A percentile compares a stretch with the other conserved stretches of the same genome.
phyloP scores from a whole-genome alignment of 1,140 invertebrate genomes.

The Tetramorium simillimum region DNA sequence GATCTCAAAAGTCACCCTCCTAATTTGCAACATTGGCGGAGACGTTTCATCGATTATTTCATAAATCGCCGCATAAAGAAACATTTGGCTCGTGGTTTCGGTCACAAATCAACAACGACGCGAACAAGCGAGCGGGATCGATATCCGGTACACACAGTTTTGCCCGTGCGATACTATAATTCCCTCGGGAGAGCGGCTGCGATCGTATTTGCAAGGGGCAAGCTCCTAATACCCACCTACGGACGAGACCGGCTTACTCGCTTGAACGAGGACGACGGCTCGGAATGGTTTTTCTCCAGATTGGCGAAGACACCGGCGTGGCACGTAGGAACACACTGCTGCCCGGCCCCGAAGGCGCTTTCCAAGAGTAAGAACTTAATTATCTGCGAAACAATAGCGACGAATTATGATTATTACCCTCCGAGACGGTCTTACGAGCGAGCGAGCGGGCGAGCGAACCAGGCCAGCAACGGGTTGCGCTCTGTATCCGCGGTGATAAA shows the following conservation, averaged over 20 bases:
- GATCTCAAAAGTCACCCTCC: constrained; percentile 9
- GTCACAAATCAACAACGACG: constrained; percentile 42
- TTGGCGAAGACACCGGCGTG: constrained; percentile 73
- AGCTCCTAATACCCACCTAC: constrained; percentile 65
- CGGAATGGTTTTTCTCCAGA: constrained; percentile 74
- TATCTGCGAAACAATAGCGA: constrained; percentile 80
- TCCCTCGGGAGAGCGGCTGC: constrained; percentile 30
- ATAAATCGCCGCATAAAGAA: constrained; percentile 46
- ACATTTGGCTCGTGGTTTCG: constrained; percentile 19
- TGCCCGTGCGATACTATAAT: constrained; percentile 52
- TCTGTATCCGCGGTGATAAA: constrained; percentile 76
- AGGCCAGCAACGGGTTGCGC: not conserved
- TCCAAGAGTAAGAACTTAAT: constrained; percentile 78
- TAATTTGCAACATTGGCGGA: constrained; percentile 5
- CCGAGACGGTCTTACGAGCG: constrained; percentile 64
- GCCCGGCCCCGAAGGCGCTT: constrained; percentile 47
- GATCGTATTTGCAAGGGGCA: constrained; percentile 60
- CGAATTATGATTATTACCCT: constrained; percentile 80
- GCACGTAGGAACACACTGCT: constrained; percentile 54
- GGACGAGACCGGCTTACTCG: constrained; percentile 47
- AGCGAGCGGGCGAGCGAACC: constrained; percentile 30
- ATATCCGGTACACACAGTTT: constrained; percentile 59
- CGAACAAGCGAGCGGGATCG: constrained; percentile 18
- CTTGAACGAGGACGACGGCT: constrained; percentile 70
- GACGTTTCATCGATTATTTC: constrained; percentile 29